Conservation (phyloP, 1,140 invertebrate species). For the Argopecten irradians region DNA sequence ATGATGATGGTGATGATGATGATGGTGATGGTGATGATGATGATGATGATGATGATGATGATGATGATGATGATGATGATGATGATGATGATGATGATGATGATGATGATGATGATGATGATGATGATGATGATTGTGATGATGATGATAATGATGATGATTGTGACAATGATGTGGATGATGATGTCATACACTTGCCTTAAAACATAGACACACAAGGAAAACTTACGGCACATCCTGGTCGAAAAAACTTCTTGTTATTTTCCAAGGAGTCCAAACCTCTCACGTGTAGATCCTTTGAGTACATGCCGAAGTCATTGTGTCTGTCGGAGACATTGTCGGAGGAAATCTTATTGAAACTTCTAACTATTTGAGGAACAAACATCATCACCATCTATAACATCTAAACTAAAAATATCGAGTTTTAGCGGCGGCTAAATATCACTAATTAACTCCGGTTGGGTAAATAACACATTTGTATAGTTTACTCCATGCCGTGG, state of each 20-base stretch:
- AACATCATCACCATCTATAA: not conserved
- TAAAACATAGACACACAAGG: not conserved
- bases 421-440: not conserved
- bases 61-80: no score
- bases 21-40: no score
- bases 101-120: no score
- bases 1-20: no score
- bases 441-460: not conserved
- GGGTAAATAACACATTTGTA: not conserved
- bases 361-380: constrained; percentile 12
- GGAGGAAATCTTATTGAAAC: not conserved
- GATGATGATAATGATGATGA: no score
- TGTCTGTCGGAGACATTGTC: not conserved
- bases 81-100: no score
- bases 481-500: not conserved
- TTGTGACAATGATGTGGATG: no score
- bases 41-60: no score
- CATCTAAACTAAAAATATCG: not conserved
- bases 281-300: not conserved
- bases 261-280: not conserved
- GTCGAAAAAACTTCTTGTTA: not conserved
- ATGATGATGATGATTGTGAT: no score
- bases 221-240: constrained; percentile 6
- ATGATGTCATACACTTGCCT: not conserved
- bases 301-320: not conserved